Evolutionary conservation across 2,113 vertebrate species (phyloP), one percentile per base, ranked within the genome.

Genomic region (Riparia riparia): DNA sequence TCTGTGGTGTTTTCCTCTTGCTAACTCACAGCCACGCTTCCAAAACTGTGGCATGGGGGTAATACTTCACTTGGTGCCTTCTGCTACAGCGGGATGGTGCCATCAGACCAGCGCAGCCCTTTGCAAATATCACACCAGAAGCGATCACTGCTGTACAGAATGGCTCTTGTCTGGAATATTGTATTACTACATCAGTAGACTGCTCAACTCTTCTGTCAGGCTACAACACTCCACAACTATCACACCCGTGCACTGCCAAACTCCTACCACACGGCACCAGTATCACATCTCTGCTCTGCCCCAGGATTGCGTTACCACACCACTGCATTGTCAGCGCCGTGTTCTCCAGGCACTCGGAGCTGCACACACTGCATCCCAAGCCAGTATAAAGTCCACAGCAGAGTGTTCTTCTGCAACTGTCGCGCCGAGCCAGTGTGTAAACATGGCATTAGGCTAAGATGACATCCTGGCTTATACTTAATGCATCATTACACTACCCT

Each of bases 141-240:
- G 76, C 12, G 49, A 90, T 56, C 91, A 29, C 79, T 69, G 68
- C 63, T 77, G 63, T n/a, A 72, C 3, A 70, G 84, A 77, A 73
- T 4, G 73, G 56, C 44, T 93, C 82, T 74, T 10, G 2, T 68
- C 93, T 71, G 57, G 22, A 95, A 92, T 90, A 92, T 57, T 89
- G 90, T 91, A 91, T 96, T 96, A 90, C 92, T 86, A 69, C 79
- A 92, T 60, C 85, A 81, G 63, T 39, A 83, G 47, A 60, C 68
- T 31, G 85, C 61, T 82, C 31, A 95, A 88, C 76, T 93, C 88
- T 85, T 73, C 85, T 51, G 90, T 78, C 85, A 80, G 82, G 74
- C 71, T 91, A 87, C 74, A 90, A 66, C 66, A n/a, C 74, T 25
- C 31, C 87, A 81, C 74, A 74, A 8, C 60, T 83, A 80, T 86